Conservation (phyloP, 2,797 vertebrate species). For the Sebastes vulpes region DNA sequence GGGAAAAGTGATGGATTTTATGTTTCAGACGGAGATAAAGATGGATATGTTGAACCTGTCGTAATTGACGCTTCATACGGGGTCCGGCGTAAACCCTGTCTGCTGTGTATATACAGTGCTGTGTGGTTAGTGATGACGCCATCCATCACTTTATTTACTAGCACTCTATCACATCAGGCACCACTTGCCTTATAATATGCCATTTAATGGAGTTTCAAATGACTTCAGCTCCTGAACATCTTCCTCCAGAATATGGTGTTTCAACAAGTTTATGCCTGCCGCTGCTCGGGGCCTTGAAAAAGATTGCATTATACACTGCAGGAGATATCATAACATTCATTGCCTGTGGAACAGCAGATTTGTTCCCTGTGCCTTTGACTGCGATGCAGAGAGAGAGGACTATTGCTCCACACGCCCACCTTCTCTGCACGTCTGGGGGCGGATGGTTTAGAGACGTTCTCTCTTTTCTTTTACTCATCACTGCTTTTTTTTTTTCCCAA, state of each 20-base stretch:
- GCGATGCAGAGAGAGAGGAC: conserved; percentile 75
- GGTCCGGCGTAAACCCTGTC: not conserved
- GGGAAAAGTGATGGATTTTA: conserved; percentile 25
- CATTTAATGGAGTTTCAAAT: conserved; percentile 72
- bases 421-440: conserved; percentile 81
- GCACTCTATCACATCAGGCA: conserved; percentile 42
- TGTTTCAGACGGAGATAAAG: conserved; percentile 14
- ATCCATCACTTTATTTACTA: conserved; percentile 46
- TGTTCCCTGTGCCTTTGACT: conserved; percentile 82
- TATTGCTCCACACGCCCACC: conserved; percentile 85
- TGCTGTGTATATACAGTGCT: not conserved
- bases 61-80: conserved; percentile 18
- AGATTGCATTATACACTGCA: conserved; percentile 79
- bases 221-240: conserved; percentile 64
- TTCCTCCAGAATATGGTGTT: conserved; percentile 72
- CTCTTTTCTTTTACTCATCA: conserved; percentile 77
- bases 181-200: conserved; percentile 34
- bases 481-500: conserved; percentile 57
- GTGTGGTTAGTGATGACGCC: conserved; percentile 17
- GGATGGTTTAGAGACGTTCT: conserved; percentile 83
- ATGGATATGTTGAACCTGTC: not conserved
- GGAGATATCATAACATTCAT: conserved; percentile 77
- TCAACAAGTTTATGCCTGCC: conserved; percentile 71
- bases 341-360: conserved; percentile 78
- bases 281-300: conserved; percentile 58